Evolutionary conservation across 1,140 invertebrate genomes (phyloP), one percentile per base, ranked within the genome.

Genomic region (Brachystomella parvula): DNA sequence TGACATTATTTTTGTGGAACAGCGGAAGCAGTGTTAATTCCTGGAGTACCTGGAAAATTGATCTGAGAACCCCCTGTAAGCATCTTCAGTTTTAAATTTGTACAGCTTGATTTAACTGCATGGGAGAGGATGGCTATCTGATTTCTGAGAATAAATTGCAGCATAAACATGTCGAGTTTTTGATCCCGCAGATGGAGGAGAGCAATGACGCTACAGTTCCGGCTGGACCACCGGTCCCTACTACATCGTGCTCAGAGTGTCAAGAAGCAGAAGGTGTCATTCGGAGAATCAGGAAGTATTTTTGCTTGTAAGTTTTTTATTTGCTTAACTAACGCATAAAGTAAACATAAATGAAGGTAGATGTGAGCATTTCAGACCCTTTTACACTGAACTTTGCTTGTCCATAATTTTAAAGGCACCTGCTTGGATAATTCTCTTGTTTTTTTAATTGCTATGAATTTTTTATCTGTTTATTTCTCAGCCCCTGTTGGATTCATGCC

Each of bases 401-500:
- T 44, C 39, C 39, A 44, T n/a, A 9, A 44, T n/a, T 44, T 12
- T 44, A 12, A 44, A 12, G 9, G 9, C 39, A 44, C 9, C 39
- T n/a, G n/a, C 9, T 12, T n/a, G 9, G 9, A 44, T 12, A n/a
- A 12, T 53, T 53, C 21, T 31, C 33, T 49, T n/a, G 9, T 47
- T 29, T 53, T 12, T 65, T 9, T 6, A 30, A 28, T 47, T 44
- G 6, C 9, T 17, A 59, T 65, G 39, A n/a, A 58, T 67, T 39
- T 47, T n/a, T 31, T 29, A 12, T 44, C 61, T 29, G 32, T 44
- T 31, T 35, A 9, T 19, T 39, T 62, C 12, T 26, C 21, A 72
- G 70, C 2, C 28, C 47, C 19, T 72, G 70, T 29, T 72, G 68
- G 67, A 69, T 69, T n/a, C 44, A 67, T 56, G 59, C 65, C 33